Base-by-base conservation (phyloP, 2,797 vertebrate species). In the Pampus argenteus region DNA sequence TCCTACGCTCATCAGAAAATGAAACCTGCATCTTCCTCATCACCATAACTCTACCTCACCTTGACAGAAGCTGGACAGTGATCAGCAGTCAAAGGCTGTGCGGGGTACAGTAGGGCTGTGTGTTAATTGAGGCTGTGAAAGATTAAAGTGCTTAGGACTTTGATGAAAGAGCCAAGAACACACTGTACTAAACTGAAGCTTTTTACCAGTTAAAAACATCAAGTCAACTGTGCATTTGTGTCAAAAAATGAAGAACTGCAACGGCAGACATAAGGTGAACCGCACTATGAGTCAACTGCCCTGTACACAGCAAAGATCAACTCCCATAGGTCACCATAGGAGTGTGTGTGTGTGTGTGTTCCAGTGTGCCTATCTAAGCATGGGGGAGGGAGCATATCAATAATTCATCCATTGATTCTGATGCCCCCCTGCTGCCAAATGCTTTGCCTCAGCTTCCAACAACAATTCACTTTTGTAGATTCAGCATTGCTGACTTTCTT, bases 391-490 rank as follows among this genome's bases (percentile, higher is more conserved):
- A 68, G 70, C 67, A 4, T 90, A 93, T 95, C 92, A 94, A 94
- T 94, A 93, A 94, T 94, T 93, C 81, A 94, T 86, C 75, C 67
- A 89, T 81, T 55, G 88, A 91, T 91, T 71, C 59, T 71, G 28
- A 84, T 78, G 66, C 57, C 73, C 70, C 80, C 49, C 78, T 17
- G 54, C 71, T 79, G 76, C 79, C 82, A 85, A 85, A 81, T 54
- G 79, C 86, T 76, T 84, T 14, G 75, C 67, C 61, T 74, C 66
- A 64, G 88, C 74, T 79, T 77, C 50, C 73, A 76, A 56, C 61
- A 62, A 74, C 64, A 66, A 54, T 67, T 61, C 31, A 49, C 61
- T 63, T 67, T 26, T 62, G 76, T 65, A 65, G 38, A 80, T 78
- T 87, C 86, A 85, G 80, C 83, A 55, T n/a, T 72, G 34, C 62